Evolutionary conservation across 30 jellyfish, hydroid and myxozoan species (phyloP), one percentile per base, ranked within the genome.

Genomic region (Sanderia malayensis): DNA sequence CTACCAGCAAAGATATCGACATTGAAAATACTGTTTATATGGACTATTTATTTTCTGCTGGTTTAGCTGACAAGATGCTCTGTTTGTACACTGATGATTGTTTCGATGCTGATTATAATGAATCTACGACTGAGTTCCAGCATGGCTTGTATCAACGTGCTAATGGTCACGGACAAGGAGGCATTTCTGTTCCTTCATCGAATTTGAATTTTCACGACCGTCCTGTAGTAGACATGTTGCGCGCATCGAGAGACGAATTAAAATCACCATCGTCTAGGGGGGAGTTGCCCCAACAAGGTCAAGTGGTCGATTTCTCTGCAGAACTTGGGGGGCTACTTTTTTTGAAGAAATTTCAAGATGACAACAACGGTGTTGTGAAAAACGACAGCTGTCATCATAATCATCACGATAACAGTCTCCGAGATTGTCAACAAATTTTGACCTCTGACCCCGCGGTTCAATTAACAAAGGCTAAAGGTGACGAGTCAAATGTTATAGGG

Each of bases 41-140:
- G 17, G 94, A 82, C 34, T 82, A 82, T 59, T 37, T 82, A n/a
- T 82, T 82, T 72, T 82, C 94, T 13, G 85, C 81, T 61, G 94
- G 94, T 1, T 53, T 82, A 26, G 94, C 94, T 28, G 94, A 82
- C 44, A 74, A 44, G 34, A 19, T 70, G 37, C 68, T 74, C 20
- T 24, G 70, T 24, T 21, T 58, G 19, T 28, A 28, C 24, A 33
- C 32, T 31, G 27, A 31, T 28, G 70, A 31, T 18, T 49, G 27
- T 28, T 1, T 49, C 23, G 70, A 58, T 58, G 70, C 70, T 33
- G 21, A 21, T 31, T 24, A 58, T 31, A 31, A 28, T 31, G 13
- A 11, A 49, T n/a, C 63, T 0, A 10, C 63, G 8, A 49, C 23
- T 0, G 27, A n/a, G 4, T n/a, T n/a, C n/a, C n/a, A n/a, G n/a